Conservation (phyloP, 1,140 invertebrate genomes). For the Plectrocnemia conspersa region DNA sequence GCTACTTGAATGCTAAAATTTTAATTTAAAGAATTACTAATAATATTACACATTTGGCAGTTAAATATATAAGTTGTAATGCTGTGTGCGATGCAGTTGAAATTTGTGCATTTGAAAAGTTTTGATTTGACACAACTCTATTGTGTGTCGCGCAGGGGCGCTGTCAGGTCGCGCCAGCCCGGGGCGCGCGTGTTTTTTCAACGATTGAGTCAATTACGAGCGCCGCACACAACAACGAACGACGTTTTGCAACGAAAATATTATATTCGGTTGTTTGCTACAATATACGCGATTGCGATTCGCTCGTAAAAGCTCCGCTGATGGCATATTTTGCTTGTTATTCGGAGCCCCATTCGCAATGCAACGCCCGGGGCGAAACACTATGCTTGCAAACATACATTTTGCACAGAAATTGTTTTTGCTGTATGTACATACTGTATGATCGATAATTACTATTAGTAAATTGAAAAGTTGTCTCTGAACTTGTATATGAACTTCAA, state of each 20-base stretch:
- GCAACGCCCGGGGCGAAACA: slow-evolving; percentile 1
- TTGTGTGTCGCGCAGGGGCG: background rate
- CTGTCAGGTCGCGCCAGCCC: slow-evolving; percentile 6
- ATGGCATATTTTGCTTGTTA: background rate
- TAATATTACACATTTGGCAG: no score
- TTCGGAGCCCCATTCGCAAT: background rate
- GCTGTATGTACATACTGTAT: no score
- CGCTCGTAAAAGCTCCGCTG: no score
- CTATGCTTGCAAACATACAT: slow-evolving; percentile 8
- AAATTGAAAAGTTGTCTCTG: no score
- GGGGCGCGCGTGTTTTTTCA: slow-evolving; percentile 29
- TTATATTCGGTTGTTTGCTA: slow-evolving; percentile 33
- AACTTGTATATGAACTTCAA: no score
- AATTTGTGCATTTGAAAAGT: slow-evolving; percentile 12
- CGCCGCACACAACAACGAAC: slow-evolving; percentile 10
- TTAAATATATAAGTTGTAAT: no score
- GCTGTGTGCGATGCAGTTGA: no score
- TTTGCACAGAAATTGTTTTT: background rate
- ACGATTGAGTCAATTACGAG: slow-evolving; percentile 32
- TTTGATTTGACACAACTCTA: background rate
- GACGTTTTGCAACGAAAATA: slow-evolving; percentile 21
- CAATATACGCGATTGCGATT: slow-evolving; percentile 24
- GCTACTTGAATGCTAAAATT: no score
- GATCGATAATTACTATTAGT: no score
- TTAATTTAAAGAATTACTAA: no score